Evolutionary conservation across 2,113 vertebrate genomes (phyloP).

Genomic region (Varanus komodoensis): DNA sequence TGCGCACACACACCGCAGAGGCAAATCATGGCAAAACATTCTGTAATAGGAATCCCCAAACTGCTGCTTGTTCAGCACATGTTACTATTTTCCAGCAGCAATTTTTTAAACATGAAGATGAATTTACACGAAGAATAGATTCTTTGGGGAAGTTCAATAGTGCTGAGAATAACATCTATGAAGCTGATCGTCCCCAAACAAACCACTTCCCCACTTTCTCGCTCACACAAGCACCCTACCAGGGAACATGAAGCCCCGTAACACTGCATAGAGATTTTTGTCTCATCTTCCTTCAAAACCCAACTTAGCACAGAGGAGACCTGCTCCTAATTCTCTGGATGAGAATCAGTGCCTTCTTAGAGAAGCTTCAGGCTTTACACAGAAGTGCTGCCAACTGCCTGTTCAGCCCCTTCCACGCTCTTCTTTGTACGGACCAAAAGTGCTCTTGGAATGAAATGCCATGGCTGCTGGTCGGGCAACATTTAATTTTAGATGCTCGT

Average conservation of each 20-base stretch:
- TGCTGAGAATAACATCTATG: not conserved
- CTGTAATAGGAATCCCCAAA: slow-evolving; percentile 27
- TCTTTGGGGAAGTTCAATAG: not conserved
- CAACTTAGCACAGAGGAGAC: not conserved
- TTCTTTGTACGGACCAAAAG: not conserved
- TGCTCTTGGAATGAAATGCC: not conserved
- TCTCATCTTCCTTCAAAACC: not conserved
- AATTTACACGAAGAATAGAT: not conserved
- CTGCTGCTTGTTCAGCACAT: slow-evolving; percentile 8
- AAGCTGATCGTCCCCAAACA: not conserved
- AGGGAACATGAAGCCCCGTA: not conserved
- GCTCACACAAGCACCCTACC: not conserved
- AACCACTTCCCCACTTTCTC: not conserved
- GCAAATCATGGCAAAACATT: slow-evolving; percentile 12
- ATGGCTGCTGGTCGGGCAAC: too few species aligned
- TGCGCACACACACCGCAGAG: slow-evolving; percentile 9
- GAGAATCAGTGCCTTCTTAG: not conserved
- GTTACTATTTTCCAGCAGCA: not conserved
- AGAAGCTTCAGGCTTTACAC: not conserved
- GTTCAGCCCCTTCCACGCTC: not conserved
- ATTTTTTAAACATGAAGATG: not conserved
- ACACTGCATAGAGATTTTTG: not conserved
- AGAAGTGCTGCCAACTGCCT: not conserved
- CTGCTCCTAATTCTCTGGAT: not conserved
- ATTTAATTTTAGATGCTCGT: not conserved